These are phyloP conservation scores for Echeneis naucrates DNA, from an alignment of 2,797 vertebrate species.

Conservation along the genomic window DNA sequence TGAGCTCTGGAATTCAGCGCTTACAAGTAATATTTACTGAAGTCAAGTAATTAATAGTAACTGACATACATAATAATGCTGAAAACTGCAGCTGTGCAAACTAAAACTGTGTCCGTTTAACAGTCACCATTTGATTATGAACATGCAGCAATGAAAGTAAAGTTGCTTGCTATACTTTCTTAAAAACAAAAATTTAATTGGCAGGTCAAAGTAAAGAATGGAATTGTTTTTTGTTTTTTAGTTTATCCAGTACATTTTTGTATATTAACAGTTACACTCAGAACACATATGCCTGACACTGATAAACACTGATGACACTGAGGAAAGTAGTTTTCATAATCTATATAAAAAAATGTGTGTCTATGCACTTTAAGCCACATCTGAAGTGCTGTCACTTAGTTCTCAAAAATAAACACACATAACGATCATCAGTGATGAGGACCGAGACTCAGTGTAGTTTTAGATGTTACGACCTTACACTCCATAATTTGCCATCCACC, in stretches of 20 bases:
- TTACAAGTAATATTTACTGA: not conserved
- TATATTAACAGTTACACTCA: not conserved
- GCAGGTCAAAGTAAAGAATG: too few species aligned
- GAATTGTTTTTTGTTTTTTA: too few species aligned
- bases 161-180: too few species aligned
- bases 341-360: not conserved
- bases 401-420: not conserved
- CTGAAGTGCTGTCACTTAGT: not conserved
- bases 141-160: not conserved
- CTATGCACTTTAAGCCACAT: not conserved
- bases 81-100: not conserved
- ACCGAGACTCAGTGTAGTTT: conserved; percentile 1
- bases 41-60: too few species aligned
- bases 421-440: conserved; percentile 2
- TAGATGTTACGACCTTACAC: conserved; percentile 17
- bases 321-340: too few species aligned
- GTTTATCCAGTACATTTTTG: not conserved
- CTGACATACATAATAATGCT: not conserved
- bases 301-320: not conserved
- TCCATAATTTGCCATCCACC: conserved; percentile 7
- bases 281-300: not conserved
- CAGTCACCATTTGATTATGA: not conserved
- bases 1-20: not conserved
- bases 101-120: not conserved
- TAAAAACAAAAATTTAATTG: too few species aligned